A percentile compares a stretch with the other conserved stretches of the same genome.
Conservation (phyloP, 64 coral and sea anemone species). For the Pocillopora damicornis region DNA sequence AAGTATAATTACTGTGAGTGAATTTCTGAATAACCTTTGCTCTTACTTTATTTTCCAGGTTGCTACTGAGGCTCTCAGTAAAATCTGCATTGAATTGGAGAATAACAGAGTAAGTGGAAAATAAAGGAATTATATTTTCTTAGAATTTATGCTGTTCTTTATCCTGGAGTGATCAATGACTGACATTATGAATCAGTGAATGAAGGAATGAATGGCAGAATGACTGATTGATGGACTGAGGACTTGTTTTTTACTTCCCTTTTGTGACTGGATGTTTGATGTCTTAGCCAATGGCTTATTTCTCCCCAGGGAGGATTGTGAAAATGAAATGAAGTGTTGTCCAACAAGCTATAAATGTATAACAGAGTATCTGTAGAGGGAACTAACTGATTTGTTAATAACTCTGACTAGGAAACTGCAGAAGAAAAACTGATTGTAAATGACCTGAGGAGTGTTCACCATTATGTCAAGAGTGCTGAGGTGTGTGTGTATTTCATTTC, state of each 20-base stretch:
- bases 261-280: neutral
- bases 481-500: conserved; percentile 13
- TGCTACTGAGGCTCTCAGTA: conserved; percentile 75
- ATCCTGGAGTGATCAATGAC: neutral
- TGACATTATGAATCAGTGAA: too few relatives aligned
- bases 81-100: conserved; percentile 88
- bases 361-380: too few relatives aligned
- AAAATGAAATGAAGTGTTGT: too few relatives aligned
- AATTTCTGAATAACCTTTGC: neutral
- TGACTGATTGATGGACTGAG: neutral
- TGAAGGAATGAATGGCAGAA: neutral
- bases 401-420: conserved; percentile 20
- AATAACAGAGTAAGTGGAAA: conserved; percentile 59
- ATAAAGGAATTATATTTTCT: neutral
- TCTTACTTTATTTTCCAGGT: conserved; percentile 42
- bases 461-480: conserved; percentile 84
- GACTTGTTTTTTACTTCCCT: neutral
- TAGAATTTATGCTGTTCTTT: neutral
- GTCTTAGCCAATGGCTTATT: neutral
- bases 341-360: too few relatives aligned
- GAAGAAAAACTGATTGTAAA: conserved; percentile 97
- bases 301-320: too few relatives aligned
- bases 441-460: conserved; percentile 80
- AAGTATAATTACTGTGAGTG: neutral
- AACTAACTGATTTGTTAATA: neutral